Evolutionary conservation across 2,797 vertebrate species (phyloP).

Genomic region (Cottoperca gobio): DNA sequence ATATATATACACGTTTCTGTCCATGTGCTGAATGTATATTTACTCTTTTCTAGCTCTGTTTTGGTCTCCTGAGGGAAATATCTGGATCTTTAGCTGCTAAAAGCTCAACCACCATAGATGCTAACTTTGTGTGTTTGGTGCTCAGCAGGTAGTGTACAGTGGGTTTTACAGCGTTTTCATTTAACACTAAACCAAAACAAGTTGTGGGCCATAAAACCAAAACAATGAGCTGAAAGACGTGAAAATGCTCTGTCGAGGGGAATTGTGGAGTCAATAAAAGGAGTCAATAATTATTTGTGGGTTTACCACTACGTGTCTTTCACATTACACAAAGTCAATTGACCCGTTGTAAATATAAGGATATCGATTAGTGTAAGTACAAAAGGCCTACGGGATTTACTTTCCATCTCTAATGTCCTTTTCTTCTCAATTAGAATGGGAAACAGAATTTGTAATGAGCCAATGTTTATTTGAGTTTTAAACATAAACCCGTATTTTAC

Average conservation of each 20-base stretch:
- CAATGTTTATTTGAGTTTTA: neutral
- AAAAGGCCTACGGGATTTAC: no score
- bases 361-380: neutral
- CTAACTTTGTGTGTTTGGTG: neutral
- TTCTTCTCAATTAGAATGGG: constrained; percentile 4
- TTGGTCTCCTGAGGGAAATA: neutral
- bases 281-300: neutral
- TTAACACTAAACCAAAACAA: neutral
- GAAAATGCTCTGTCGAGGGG: neutral
- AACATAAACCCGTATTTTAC: neutral
- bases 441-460: neutral
- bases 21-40: neutral
- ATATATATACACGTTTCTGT: no score
- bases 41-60: neutral
- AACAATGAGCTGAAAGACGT: neutral
- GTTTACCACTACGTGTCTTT: neutral
- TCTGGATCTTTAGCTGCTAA: neutral
- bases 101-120: neutral
- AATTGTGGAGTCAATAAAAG: neutral
- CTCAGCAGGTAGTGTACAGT: neutral
- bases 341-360: neutral
- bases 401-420: neutral
- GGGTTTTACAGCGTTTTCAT: neutral
- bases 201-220: neutral
- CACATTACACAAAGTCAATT: neutral